These are phyloP conservation scores for Bettongia penicillata DNA, from an alignment of 2,113 vertebrate genomes.

Conservation along the genomic window DNA sequence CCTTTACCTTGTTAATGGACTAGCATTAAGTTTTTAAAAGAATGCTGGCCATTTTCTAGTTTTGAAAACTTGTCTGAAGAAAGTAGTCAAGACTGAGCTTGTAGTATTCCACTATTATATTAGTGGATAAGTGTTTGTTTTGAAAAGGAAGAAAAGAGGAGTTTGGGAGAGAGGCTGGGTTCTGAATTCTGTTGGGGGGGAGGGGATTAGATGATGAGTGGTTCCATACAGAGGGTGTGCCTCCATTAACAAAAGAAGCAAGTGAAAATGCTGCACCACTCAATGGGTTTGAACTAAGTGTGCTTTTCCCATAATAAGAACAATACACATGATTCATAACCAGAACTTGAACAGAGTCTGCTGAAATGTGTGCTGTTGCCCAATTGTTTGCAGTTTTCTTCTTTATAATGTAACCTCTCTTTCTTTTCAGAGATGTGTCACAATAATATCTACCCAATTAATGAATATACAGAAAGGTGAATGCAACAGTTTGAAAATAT, in stretches of 20 bases:
- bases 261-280: conserved; percentile 22
- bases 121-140: conserved; percentile 70
- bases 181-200: conserved; percentile 30
- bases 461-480: neutral
- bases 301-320: conserved; percentile 37
- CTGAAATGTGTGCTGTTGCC: neutral
- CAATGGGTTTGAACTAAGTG: neutral
- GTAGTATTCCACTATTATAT: conserved; percentile 73
- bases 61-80: conserved; percentile 72
- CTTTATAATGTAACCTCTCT: neutral
- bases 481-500: neutral
- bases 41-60: conserved; percentile 69
- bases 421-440: neutral
- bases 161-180: conserved; percentile 62
- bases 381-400: neutral
- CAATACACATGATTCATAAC: neutral
- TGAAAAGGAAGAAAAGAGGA: conserved; percentile 70
- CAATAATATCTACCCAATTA: neutral
- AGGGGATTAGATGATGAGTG: conserved; percentile 33
- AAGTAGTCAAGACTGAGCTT: conserved; percentile 72
- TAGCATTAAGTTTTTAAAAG: conserved; percentile 64
- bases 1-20: conserved; percentile 67
- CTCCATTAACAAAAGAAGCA: conserved; percentile 9
- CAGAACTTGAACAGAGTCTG: neutral
- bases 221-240: neutral